These are phyloP conservation scores for Speoplatyrhinus poulsoni DNA, from an alignment of 2,113 vertebrate species.

Conservation along the genomic window DNA sequence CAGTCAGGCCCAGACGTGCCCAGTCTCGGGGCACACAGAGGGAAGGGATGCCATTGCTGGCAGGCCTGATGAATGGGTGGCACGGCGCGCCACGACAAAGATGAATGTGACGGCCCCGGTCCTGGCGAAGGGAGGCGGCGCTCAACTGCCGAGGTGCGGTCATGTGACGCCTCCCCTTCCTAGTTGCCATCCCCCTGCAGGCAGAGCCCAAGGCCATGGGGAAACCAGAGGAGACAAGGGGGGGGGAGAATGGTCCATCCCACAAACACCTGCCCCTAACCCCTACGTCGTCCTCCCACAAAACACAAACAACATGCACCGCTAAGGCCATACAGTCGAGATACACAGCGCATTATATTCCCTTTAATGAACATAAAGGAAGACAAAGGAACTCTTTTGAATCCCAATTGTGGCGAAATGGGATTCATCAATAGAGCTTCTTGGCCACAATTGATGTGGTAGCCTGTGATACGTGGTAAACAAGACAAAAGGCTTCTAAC, in stretches of 20 bases:
- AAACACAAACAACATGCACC: neutral
- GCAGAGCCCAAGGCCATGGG: constrained; percentile 44
- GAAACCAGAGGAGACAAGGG: constrained; percentile 21
- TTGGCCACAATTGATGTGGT: constrained; percentile 50
- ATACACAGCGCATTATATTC: constrained; percentile 4
- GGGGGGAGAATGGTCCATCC: constrained; percentile 23
- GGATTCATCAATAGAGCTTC: constrained; percentile 59
- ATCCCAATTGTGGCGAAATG: constrained; percentile 28
- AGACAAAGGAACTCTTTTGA: constrained; percentile 26
- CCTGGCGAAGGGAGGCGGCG: constrained; percentile 68
- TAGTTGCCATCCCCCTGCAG: constrained; percentile 44
- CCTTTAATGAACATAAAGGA: constrained; percentile 19
- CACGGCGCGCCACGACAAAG: constrained; percentile 78
- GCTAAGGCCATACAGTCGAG: neutral
- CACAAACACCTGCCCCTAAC: constrained; percentile 12
- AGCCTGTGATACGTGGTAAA: constrained; percentile 59
- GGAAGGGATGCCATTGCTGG: constrained; percentile 73
- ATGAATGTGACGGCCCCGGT: constrained; percentile 80
- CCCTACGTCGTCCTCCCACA: neutral
- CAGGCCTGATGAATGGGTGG: constrained; percentile 83
- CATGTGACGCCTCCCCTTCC: constrained; percentile 63
- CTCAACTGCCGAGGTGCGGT: constrained; percentile 66
- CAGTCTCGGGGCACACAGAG: constrained; percentile 76
- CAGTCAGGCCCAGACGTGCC: constrained; percentile 74
- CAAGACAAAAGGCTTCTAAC: constrained; percentile 33